A percentile compares a stretch with the other conserved stretches of the same genome.
Evolutionary conservation across 2,797 vertebrate species (phyloP).

Genomic region (Hapalemur alaotrensis): DNA sequence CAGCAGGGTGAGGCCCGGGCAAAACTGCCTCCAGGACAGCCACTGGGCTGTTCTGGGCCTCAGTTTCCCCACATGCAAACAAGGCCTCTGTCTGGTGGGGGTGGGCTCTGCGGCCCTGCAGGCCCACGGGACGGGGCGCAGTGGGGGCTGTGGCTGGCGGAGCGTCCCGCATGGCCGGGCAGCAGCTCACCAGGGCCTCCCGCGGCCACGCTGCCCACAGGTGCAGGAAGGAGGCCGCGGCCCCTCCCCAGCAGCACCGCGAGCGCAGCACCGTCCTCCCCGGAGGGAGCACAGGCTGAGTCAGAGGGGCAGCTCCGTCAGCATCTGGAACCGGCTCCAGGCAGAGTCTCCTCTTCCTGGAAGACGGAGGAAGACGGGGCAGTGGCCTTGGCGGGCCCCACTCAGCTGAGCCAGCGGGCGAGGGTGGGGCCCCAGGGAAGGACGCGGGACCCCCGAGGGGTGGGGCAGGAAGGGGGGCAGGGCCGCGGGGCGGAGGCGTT

Average conservation of each 20-base stretch:
- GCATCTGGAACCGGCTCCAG: neutral
- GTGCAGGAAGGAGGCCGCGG: neutral
- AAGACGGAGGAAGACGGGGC: neutral
- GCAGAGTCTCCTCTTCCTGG: neutral
- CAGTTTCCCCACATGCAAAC: neutral
- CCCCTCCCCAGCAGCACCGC: too few relatives aligned
- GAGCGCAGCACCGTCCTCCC: neutral
- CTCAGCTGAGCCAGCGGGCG: neutral
- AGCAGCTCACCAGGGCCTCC: too few relatives aligned
- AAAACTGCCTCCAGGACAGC: too few relatives aligned
- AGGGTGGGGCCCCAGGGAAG: neutral
- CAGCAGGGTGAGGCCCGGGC: neutral
- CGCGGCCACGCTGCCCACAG: fast-evolving
- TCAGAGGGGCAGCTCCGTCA: neutral
- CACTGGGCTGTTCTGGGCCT: neutral
- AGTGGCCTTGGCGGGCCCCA: neutral
- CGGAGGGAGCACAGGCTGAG: neutral
- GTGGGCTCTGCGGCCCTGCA: too few relatives aligned
- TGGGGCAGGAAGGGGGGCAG: neutral
- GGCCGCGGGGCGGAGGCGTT: fast-evolving
- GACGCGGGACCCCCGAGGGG: too few relatives aligned
- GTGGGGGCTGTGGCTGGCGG: neutral
- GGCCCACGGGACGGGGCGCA: fast-evolving
- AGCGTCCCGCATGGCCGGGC: fast-evolving
- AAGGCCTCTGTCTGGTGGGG: neutral